phyloP scores from a whole-genome alignment of 2,888 invertebrate genomes.

The Synanthedon formicaeformis region DNA sequence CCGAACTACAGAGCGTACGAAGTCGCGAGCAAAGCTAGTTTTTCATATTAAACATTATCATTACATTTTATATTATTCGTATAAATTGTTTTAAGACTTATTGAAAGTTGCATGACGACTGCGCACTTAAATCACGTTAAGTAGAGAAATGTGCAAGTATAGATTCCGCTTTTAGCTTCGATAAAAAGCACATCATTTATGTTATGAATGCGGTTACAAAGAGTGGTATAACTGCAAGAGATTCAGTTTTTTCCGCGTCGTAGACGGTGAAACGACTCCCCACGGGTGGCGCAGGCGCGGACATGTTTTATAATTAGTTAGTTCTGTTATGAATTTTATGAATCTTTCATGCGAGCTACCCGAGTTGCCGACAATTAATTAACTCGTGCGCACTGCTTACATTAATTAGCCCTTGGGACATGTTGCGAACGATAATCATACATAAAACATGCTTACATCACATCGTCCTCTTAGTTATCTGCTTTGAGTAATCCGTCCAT shows the following conservation, averaged over 20 bases:
- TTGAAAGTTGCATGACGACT: slow-evolving; percentile 1
- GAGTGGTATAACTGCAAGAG: slow-evolving; percentile 13
- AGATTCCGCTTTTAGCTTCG: slow-evolving; percentile 14
- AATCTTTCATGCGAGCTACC: slow-evolving; percentile 60
- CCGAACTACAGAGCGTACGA: too few relatives aligned
- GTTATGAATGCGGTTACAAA: slow-evolving; percentile 16
- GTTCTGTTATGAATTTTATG: slow-evolving; percentile 66
- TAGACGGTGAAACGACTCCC: slow-evolving; percentile 18
- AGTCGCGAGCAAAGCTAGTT: too few relatives aligned
- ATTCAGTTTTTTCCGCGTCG: slow-evolving; percentile 6
- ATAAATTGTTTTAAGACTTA: too few relatives aligned
- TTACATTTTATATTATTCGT: too few relatives aligned
- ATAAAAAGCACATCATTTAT: slow-evolving; percentile 13
- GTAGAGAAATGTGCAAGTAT: too few relatives aligned
- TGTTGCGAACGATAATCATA: slow-evolving; percentile 50
- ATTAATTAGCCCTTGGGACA: slow-evolving; percentile 54
- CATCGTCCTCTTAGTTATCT: not conserved
- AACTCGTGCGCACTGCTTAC: slow-evolving; percentile 57
- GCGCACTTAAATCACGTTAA: not conserved
- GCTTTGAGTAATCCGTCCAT: too few relatives aligned
- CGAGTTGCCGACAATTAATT: slow-evolving; percentile 61
- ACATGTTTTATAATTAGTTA: slow-evolving; percentile 62
- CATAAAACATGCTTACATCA: slow-evolving; percentile 28
- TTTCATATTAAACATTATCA: too few relatives aligned
- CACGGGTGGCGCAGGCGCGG: slow-evolving; percentile 55